A percentile compares a stretch with the other conserved stretches of the same genome.
phyloP scores from a whole-genome alignment of 1,140 invertebrate species.

The Drosophila paulistorum region DNA sequence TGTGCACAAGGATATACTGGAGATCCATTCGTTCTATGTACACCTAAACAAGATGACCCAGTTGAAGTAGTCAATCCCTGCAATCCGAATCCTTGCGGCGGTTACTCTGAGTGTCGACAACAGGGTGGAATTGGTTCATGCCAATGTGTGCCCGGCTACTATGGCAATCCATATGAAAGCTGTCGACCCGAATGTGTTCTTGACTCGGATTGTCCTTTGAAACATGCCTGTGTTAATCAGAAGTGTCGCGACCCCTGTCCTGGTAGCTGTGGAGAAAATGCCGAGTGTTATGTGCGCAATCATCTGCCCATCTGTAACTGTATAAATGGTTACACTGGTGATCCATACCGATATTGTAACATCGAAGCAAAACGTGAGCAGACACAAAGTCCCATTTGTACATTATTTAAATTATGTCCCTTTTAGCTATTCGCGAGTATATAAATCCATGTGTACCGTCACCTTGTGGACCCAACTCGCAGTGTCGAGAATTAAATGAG shows the following conservation, averaged over 20 bases:
- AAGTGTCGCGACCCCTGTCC: constrained; percentile 86
- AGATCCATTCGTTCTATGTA: constrained; percentile 87
- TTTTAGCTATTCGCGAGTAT: constrained; percentile 78
- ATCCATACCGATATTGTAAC: constrained; percentile 87
- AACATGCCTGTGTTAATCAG: constrained; percentile 84
- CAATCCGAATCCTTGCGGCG: constrained; percentile 85
- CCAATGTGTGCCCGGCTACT: constrained; percentile 84
- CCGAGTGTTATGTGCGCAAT: constrained; percentile 89
- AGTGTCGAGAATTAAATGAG: constrained; percentile 87
- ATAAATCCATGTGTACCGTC: constrained; percentile 86
- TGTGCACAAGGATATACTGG: constrained; percentile 88
- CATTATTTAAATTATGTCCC: neutral
- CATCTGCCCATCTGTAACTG: constrained; percentile 90
- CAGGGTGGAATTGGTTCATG: constrained; percentile 83
- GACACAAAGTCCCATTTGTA: neutral
- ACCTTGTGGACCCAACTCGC: constrained; percentile 89
- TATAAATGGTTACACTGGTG: constrained; percentile 86
- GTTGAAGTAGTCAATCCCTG: constrained; percentile 83
- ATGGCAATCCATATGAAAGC: constrained; percentile 85
- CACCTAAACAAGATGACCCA: constrained; percentile 81
- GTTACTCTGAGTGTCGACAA: constrained; percentile 84
- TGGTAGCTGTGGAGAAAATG: constrained; percentile 86
- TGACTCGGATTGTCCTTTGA: constrained; percentile 85
- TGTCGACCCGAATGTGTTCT: constrained; percentile 86
- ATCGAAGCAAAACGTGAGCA: constrained; percentile 71